Conservation (phyloP, 2,113 vertebrate genomes). For the Sinocyclocheilus anshuiensis region DNA sequence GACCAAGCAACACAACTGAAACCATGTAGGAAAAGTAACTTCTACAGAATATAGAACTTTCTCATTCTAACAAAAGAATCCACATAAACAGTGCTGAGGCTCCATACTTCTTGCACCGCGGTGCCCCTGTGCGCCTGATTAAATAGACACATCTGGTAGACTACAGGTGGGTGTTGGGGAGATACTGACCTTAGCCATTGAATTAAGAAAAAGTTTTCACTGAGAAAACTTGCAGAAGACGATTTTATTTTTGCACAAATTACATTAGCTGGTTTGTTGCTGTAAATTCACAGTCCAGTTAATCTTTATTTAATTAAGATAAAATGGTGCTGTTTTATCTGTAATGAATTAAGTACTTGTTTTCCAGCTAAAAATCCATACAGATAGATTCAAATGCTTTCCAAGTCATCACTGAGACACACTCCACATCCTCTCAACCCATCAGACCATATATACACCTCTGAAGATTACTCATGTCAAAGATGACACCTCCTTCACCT, state of each 20-base stretch:
- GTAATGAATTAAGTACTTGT: not conserved
- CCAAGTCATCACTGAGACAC: not conserved
- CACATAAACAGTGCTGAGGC: not conserved
- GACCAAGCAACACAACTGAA: not conserved
- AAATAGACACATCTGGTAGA: constrained; percentile 12
- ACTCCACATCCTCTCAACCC: not conserved
- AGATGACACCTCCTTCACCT: not conserved
- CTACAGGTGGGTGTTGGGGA: not conserved
- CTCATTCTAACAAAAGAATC: not conserved
- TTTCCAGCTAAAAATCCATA: not conserved
- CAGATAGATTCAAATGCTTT: not conserved
- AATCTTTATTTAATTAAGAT: not conserved
- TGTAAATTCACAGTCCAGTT: constrained; percentile 8
- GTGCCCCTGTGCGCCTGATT: not conserved
- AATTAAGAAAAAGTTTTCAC: not conserved
- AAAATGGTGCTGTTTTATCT: not conserved
- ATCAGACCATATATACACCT: not conserved
- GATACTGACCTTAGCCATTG: not conserved
- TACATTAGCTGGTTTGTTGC: not conserved
- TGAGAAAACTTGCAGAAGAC: not conserved
- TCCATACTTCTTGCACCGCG: not conserved
- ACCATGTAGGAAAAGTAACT: not conserved
- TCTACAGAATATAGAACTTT: not conserved
- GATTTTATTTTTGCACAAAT: constrained; percentile 2
- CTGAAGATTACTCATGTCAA: constrained; percentile 17